Percentiles rank a stretch among this genome's conserved stretches.
Conservation (phyloP, 2,113 vertebrate species). For the Rhombomys opimus region DNA sequence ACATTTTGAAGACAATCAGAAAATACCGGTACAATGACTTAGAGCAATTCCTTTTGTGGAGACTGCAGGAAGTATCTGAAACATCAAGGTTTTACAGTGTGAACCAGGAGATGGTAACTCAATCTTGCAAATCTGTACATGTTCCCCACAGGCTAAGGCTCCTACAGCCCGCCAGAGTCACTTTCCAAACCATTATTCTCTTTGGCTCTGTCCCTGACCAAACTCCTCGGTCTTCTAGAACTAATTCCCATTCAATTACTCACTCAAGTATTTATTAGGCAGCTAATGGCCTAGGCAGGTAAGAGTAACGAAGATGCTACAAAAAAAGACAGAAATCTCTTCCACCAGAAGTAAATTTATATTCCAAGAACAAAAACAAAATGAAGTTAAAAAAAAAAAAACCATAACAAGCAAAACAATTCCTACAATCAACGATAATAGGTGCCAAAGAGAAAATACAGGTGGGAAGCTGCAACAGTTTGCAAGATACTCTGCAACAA, state of each 20-base stretch:
- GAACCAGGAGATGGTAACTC: neutral
- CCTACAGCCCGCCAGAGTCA: neutral
- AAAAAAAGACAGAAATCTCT: neutral
- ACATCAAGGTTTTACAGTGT: neutral
- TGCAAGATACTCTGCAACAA: neutral
- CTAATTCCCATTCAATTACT: neutral
- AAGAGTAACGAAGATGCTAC: neutral
- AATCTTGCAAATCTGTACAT: neutral
- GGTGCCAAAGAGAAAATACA: neutral
- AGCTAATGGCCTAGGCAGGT: neutral
- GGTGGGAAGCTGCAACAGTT: neutral
- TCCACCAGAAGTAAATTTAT: neutral
- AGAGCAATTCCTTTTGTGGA: neutral
- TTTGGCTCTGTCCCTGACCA: constrained; percentile 19
- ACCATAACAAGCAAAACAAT: neutral
- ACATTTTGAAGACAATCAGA: neutral
- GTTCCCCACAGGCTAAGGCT: neutral
- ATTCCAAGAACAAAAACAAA: neutral
- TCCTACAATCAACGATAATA: neutral
- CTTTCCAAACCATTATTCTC: constrained; percentile 5
- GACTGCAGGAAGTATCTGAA: neutral
- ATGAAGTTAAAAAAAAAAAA: neutral
- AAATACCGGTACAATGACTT: neutral
- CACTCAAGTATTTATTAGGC: constrained; percentile 39
- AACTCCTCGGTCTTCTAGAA: neutral